phyloP scores from a whole-genome alignment of 1,140 invertebrate genomes.

The Atta colombica region DNA sequence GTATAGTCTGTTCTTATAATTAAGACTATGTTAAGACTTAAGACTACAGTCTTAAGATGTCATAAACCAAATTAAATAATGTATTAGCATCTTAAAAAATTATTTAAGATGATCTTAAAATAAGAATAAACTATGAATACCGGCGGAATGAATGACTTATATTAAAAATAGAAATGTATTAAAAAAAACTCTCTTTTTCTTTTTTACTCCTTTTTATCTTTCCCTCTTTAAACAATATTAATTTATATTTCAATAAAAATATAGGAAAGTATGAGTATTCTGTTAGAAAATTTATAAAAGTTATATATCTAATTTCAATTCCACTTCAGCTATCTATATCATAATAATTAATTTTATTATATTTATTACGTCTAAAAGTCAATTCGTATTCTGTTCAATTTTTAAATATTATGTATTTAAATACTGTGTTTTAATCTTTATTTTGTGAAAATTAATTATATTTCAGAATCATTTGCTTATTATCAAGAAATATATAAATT shows the following conservation, averaged over 20 bases:
- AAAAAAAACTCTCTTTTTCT: not conserved
- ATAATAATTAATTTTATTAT: conserved; percentile 13
- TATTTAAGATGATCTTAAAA: too few relatives aligned
- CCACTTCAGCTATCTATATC: not conserved
- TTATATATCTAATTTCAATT: not conserved
- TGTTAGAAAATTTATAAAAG: not conserved
- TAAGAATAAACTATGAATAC: too few relatives aligned
- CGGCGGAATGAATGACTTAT: not conserved
- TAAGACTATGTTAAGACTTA: too few relatives aligned
- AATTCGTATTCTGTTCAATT: not conserved
- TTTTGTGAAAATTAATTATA: not conserved
- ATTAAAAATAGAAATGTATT: not conserved
- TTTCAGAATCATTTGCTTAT: not conserved
- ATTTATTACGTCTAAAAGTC: not conserved
- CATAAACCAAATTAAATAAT: too few relatives aligned
- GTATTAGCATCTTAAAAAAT: too few relatives aligned
- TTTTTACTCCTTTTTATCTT: not conserved
- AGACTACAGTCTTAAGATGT: too few relatives aligned
- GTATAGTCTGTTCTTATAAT: too few relatives aligned
- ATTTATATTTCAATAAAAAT: not conserved
- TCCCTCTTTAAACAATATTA: not conserved
- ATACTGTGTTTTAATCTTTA: not conserved
- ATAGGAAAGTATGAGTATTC: not conserved
- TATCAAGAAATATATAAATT: not conserved
- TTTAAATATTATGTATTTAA: not conserved